These are phyloP conservation scores for Strongylocentrotus purpuratus DNA, from an alignment of 35 echinoderm and acorn worm species.

Conservation along the genomic window DNA sequence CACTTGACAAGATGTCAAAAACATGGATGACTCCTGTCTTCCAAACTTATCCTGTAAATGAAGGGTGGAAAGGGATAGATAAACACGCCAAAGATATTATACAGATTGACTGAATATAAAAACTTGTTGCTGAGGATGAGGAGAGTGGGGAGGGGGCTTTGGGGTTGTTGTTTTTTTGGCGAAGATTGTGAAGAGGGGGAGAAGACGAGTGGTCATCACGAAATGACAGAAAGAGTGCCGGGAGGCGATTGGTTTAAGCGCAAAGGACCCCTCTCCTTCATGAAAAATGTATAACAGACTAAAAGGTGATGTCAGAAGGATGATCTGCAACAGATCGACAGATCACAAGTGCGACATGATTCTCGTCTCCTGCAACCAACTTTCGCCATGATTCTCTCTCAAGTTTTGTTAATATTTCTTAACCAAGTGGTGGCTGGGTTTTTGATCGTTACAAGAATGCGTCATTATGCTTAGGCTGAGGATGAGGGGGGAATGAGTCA, in stretches of 20 bases:
- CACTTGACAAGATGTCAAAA: conserved; percentile 37
- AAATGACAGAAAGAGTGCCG: conserved; percentile 13
- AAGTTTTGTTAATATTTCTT: conserved; percentile 14
- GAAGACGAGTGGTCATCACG: conserved; percentile 24
- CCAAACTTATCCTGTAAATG: background rate
- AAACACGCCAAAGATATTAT: background rate
- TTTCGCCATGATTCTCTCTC: background rate
- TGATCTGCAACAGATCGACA: background rate
- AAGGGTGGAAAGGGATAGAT: conserved; percentile 19
- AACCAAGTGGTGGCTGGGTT: background rate
- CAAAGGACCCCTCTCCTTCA: background rate
- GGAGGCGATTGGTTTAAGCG: conserved; percentile 30
- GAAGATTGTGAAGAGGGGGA: background rate
- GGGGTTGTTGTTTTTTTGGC: background rate
- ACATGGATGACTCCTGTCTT: background rate
- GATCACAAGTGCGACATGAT: conserved; percentile 6
- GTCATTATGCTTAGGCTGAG: background rate
- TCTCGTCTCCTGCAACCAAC: background rate
- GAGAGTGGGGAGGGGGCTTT: background rate
- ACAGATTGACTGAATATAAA: conserved; percentile 13
- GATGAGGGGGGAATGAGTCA: background rate
- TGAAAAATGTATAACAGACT: background rate
- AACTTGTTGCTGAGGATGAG: background rate
- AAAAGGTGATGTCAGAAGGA: background rate
- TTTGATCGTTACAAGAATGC: conserved; percentile 26